Evolutionary conservation across 2,888 invertebrate species (phyloP), one percentile per base, ranked within the genome.

Genomic region (Pandemis heparana): DNA sequence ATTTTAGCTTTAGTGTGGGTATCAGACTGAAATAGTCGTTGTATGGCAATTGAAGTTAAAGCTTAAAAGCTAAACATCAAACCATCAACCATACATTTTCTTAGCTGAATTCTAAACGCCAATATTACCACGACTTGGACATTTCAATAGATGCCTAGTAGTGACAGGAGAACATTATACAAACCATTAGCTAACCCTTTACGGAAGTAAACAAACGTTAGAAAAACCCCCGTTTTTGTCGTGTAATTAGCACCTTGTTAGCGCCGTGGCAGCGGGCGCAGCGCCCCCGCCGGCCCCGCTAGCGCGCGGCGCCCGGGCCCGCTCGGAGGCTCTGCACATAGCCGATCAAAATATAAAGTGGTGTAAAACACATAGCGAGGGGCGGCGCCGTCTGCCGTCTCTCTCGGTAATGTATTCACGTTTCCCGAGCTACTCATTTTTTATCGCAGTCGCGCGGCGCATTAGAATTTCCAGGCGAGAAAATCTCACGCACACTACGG

Each of bases 381-480:
- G 81, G 85, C 79, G 82, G 82, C 82, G 81, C 83, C 92, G 85
- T 90, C 89, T 87, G 81, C 83, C 92, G 85, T 90, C 90, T 87
- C 82, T 79, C 81, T 80, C 82, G 75, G 82, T 94, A 93, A 94
- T 94, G 89, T 94, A 94, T 94, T 88, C 94, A 94, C 89, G 89
- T 91, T 93, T 92, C 89, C 90, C 90, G 88, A 84, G 87, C 88
- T 87, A 87, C 89, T 92, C 93, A 92, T 94, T 93, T 93, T 94
- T 94, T 94, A 94, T 94, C 94, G 92, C 92, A 91, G 89, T 93
- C 94, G 89, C 93, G 92, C 94, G 87, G 86, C 90, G 92, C 92
- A 92, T 94, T 94, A 93, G 88, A 93, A 92, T 94, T 94, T 94
- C 91, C 90, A 92, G 90, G 92, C 94, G 94, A 93, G 93, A 92